phyloP scores from a whole-genome alignment of 1,140 invertebrate species.

The Heliconius eleuchia region DNA sequence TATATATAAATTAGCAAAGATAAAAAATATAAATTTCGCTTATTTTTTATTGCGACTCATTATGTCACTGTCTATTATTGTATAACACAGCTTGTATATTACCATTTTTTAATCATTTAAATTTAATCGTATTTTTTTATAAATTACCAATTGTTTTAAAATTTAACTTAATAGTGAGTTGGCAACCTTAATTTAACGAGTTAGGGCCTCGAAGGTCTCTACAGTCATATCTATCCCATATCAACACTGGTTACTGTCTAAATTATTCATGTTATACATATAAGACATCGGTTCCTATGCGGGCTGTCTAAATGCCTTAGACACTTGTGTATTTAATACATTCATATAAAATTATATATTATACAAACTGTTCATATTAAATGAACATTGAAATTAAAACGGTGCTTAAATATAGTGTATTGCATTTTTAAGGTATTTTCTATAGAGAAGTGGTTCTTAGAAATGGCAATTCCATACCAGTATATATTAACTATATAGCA shows the following conservation, averaged over 20 bases:
- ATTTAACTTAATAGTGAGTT: slow-evolving; percentile 34
- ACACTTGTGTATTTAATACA: background rate
- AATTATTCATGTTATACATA: background rate
- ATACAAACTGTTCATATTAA: background rate
- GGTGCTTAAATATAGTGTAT: background rate
- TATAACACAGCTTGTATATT: background rate
- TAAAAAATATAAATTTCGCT: background rate
- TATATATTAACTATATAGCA: background rate
- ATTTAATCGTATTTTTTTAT: slow-evolving; percentile 3
- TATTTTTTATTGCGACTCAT: background rate
- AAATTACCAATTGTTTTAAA: slow-evolving; percentile 37
- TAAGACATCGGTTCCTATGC: background rate
- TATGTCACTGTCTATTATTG: background rate
- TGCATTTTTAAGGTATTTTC: slow-evolving; percentile 6
- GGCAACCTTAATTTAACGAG: background rate
- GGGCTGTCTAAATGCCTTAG: background rate
- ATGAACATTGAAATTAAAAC: background rate
- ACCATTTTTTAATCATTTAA: background rate
- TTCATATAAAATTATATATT: background rate
- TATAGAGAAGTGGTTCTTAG: slow-evolving; percentile 5
- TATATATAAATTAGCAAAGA: background rate
- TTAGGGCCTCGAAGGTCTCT: background rate
- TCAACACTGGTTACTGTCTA: background rate
- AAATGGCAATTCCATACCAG: background rate
- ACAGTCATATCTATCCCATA: slow-evolving; percentile 3